These are phyloP conservation scores for Pteria penguin DNA, from an alignment of 2,888 invertebrate species.

Conservation along the genomic window DNA sequence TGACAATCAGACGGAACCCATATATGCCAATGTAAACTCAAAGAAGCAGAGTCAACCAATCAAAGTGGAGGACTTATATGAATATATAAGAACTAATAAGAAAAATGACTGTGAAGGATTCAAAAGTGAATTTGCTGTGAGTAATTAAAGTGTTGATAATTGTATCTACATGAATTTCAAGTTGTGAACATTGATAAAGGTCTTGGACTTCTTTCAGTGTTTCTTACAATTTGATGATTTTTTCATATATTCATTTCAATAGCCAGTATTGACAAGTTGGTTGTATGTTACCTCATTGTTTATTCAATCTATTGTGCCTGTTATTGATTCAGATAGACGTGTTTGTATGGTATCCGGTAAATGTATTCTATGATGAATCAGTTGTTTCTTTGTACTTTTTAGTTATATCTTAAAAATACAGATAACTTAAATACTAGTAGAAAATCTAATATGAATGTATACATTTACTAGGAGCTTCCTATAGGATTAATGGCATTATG, in stretches of 20 bases:
- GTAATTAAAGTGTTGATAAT: slow-evolving; percentile 9
- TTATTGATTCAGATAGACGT: too few species aligned
- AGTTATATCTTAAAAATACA: too few species aligned
- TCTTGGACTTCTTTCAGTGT: background rate
- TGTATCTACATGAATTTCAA: too few species aligned
- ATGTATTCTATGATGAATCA: too few species aligned
- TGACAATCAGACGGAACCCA: slow-evolving; percentile 63
- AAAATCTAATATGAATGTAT: too few species aligned
- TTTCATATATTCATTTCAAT: background rate
- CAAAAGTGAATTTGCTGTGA: slow-evolving; percentile 72
- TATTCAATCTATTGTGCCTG: too few species aligned
- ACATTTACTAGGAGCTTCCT: slow-evolving; percentile 77
- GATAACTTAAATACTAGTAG: too few species aligned
- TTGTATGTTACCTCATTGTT: too few species aligned
- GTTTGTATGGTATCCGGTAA: too few species aligned
- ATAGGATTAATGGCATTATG: slow-evolving; percentile 72
- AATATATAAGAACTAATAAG: slow-evolving; percentile 68
- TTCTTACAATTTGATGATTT: background rate
- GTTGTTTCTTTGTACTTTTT: too few species aligned
- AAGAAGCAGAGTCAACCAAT: slow-evolving; percentile 70
- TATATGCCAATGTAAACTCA: slow-evolving; percentile 70
- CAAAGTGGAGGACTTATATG: slow-evolving; percentile 62
- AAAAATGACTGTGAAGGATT: slow-evolving; percentile 67
- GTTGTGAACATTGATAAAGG: background rate
- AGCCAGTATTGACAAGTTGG: background rate